Evolutionary conservation across 64 coral and sea anemone genomes (phyloP).

Genomic region (Montipora cactus): DNA sequence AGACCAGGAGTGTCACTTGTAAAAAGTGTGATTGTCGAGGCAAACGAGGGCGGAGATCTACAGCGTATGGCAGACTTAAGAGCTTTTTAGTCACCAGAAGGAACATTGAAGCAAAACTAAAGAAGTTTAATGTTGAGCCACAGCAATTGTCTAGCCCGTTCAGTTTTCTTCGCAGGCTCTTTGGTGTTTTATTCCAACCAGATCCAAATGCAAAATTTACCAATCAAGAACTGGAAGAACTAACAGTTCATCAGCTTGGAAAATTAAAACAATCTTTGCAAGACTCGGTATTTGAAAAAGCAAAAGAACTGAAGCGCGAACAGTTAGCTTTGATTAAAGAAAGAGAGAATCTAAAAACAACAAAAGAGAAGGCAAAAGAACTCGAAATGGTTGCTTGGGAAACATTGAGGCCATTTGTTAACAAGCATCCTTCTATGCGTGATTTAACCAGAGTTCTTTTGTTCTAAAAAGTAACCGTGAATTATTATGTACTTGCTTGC

Average conservation of each 20-base stretch:
- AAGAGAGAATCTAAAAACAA: background rate
- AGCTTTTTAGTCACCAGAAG: background rate
- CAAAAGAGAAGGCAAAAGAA: constrained; percentile 27
- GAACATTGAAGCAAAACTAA: constrained; percentile 26
- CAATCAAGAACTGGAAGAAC: background rate
- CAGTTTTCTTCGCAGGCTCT: constrained; percentile 26
- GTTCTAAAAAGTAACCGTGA: background rate
- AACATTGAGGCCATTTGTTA: constrained; percentile 5
- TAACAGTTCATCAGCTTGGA: background rate
- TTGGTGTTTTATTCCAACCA: background rate
- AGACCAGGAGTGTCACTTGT: background rate
- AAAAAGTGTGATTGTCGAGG: background rate
- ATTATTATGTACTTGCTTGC: no score
- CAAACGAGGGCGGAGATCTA: background rate
- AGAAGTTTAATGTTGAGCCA: constrained; percentile 17
- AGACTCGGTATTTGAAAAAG: background rate
- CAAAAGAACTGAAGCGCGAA: background rate
- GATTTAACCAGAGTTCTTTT: constrained; percentile 42
- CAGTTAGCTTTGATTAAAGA: background rate
- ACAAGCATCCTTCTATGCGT: constrained; percentile 7
- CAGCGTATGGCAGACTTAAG: constrained; percentile 8
- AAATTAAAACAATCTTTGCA: background rate
- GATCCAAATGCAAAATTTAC: constrained; percentile 19
- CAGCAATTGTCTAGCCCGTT: background rate
- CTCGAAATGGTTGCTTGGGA: constrained; percentile 1